These are phyloP conservation scores for Simalia tracyae DNA, from an alignment of 2,797 vertebrate genomes.

Conservation along the genomic window DNA sequence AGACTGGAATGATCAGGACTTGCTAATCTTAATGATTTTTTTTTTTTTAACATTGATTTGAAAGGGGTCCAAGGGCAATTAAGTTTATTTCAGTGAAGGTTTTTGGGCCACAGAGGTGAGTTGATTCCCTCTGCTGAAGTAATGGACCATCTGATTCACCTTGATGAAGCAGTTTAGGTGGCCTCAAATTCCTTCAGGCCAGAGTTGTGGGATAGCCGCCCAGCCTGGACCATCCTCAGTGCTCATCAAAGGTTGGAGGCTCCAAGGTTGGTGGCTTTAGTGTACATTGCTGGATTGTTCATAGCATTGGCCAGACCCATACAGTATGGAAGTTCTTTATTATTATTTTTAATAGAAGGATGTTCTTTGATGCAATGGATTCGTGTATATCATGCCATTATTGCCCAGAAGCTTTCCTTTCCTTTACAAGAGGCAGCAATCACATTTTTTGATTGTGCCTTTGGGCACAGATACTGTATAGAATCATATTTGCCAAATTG, in stretches of 20 bases:
- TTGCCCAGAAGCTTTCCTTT: conserved; percentile 45
- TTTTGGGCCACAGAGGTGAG: too few relatives aligned
- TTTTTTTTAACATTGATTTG: background rate
- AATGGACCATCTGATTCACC: too few relatives aligned
- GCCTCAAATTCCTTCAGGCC: too few relatives aligned
- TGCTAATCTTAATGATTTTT: background rate
- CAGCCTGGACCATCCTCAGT: too few relatives aligned
- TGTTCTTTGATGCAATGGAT: conserved; percentile 36
- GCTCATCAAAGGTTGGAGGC: too few relatives aligned
- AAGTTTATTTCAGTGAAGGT: too few relatives aligned
- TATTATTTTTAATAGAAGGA: conserved; percentile 5
- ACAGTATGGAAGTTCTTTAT: too few relatives aligned
- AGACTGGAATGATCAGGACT: background rate
- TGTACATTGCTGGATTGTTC: background rate
- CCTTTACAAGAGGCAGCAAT: conserved; percentile 48
- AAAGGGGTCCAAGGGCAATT: background rate
- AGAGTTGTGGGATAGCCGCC: too few relatives aligned
- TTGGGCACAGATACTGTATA: conserved; percentile 46
- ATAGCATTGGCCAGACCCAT: too few relatives aligned
- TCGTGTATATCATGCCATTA: conserved; percentile 44
- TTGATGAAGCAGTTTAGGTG: too few relatives aligned
- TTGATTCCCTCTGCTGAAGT: too few relatives aligned
- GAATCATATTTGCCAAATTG: conserved; percentile 54
- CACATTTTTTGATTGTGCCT: conserved; percentile 51
- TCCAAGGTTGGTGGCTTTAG: background rate